Base-by-base conservation (phyloP, 2,888 invertebrate species). In the Harpalus rufipes region DNA sequence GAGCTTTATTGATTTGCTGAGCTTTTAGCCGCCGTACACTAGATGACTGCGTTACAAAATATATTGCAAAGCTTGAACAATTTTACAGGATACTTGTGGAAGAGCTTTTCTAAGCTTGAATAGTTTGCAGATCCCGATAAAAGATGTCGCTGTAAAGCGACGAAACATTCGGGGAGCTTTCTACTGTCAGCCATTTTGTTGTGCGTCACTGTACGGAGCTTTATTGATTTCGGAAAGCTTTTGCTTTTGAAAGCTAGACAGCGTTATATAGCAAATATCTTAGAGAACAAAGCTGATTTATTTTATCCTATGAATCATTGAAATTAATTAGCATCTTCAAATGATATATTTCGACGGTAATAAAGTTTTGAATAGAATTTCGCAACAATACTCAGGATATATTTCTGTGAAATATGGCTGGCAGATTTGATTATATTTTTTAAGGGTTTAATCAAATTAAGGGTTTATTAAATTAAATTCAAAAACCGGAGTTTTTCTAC, bases 391-490 rank as follows among this genome's bases (percentile, higher is more conserved):
- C 10, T 8, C 8, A 10, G 10, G 44, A 51, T 51, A 51, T 51
- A 44, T 51, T 51, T 51, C 44, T 51, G 44, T 51, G 12, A 51
- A 51, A 51, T 51, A 51, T 51, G 44, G 2, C 44, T 10, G 2
- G 44, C 10, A 51, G 25, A 68, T 68, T 68, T n/a, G n/a, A 68
- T 68, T 63, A 68, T 68, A 6, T 39, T 7, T 32, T 65, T 39
- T 39, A n/a, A 12, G 68, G 68, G 68, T 68, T 68, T 39, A 68
- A 68, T 14, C 32, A 14, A n/a, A 32, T 68, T 68, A 68, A 68
- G 14, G n/a, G 21, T 68, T 68, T 25, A 68, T 68, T 68, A 39
- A 68, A 68, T 68, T 68, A 68, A 63, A 63, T 63, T 51, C 44
- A 51, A 51, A 21, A 51, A 12, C 12, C 44, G 44, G 44, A 51